These are phyloP conservation scores for Trichacis sp. DNA, from an alignment of 2,888 invertebrate genomes.

Conservation along the genomic window DNA sequence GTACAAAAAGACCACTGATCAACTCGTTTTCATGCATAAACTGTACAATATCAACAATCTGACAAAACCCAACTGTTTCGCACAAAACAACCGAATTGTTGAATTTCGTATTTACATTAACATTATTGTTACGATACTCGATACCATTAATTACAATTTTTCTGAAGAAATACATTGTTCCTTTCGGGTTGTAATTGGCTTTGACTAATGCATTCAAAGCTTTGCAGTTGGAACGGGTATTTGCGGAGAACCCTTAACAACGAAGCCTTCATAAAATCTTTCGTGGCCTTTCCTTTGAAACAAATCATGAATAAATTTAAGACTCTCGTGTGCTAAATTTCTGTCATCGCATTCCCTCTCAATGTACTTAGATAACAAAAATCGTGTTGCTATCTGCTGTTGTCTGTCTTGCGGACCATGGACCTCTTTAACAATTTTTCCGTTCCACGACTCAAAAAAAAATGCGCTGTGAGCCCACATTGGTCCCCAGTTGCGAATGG, in stretches of 20 bases:
- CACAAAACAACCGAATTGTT: background rate
- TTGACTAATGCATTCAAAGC: background rate
- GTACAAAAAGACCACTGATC: too few relatives aligned
- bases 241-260: background rate
- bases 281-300: background rate
- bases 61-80: background rate
- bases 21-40: background rate
- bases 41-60: background rate
- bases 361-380: constrained; percentile 2
- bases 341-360: background rate
- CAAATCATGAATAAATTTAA: background rate
- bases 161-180: too few relatives aligned
- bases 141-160: too few relatives aligned
- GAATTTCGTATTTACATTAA: background rate
- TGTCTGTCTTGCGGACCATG: background rate
- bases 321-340: background rate
- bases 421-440: constrained; percentile 4
- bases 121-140: background rate
- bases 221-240: background rate
- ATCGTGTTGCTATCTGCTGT: background rate
- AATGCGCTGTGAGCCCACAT: constrained; percentile 4
- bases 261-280: background rate
- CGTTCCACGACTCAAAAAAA: constrained; percentile 19
- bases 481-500: constrained; percentile 5
- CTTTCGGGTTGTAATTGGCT: background rate